Evolutionary conservation across 2,797 vertebrate species (phyloP), one percentile per base, ranked within the genome.

Genomic region (Uromys caudimaculatus): DNA sequence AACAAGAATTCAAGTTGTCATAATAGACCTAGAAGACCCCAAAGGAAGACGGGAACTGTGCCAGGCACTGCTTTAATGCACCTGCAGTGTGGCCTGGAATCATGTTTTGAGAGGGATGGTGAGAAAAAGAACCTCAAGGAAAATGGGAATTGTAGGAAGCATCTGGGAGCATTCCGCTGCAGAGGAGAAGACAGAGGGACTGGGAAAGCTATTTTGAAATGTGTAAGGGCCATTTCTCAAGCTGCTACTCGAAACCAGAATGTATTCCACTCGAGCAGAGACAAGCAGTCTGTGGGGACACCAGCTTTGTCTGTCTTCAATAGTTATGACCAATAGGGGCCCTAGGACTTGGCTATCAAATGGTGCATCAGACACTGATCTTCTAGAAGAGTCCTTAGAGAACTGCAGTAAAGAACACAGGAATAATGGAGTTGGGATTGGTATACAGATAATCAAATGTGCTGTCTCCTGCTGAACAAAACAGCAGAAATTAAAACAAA

Each of bases 261-360:
- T 50, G 0, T 13, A 32, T 52, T 88, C 60, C 14, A 58, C 73
- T 62, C 32, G 11, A 21, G 54, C 23, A 89, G 73, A 82, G 21
- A 89, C 67, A 90, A 58, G 3, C 12, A 62, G 73, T 35, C 54
- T 32, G 0, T 32, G 6, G 52, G 6, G n/a, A 89, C 35, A 41
- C 12, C 47, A 77, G 64, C 77, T 82, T 92, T 90, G 44, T 38
- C 16, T 10, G 78, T 76, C 73, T 86, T 95, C 92, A 73, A 41
- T 19, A 64, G n/a, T 79, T 84, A 47, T 10, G 41, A 79, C 64
- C 56, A 81, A 27, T 19, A 67, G 71, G 64, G 6, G 14, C 19
- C 35, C 69, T 0, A 56, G 71, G 58, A 71, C 56, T 60, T 82
- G 47, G 41, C 62, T 60, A 83, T 27, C 27, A 75, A 86, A 47